Conservation (phyloP, 2,888 invertebrate genomes). For the Dryobotodes eremita region DNA sequence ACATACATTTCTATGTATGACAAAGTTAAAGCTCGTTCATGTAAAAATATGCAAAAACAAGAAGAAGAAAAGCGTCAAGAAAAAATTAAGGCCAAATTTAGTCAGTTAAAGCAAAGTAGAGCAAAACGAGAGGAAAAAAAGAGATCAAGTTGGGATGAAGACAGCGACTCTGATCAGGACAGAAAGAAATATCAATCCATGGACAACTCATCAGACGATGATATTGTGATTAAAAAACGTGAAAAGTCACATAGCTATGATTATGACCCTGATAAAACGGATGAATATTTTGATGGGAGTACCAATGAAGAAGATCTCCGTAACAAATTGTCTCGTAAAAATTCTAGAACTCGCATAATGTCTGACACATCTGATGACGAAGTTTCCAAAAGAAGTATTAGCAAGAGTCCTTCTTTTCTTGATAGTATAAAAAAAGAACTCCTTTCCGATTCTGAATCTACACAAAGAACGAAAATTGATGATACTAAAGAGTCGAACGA, state of each 20-base stretch:
- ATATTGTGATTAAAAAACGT: slow-evolving; percentile 84
- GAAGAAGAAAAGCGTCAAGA: slow-evolving; percentile 96
- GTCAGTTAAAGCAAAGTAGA: slow-evolving; percentile 96
- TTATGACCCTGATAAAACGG: slow-evolving; percentile 86
- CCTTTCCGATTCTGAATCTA: slow-evolving; percentile 86
- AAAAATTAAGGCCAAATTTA: slow-evolving; percentile 97
- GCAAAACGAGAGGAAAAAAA: slow-evolving; percentile 97
- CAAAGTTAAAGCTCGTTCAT: slow-evolving; percentile 98
- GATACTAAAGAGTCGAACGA: slow-evolving; percentile 74
- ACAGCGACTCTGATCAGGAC: slow-evolving; percentile 93
- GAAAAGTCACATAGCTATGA: slow-evolving; percentile 88
- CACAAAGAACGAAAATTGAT: slow-evolving; percentile 74
- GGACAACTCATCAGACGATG: slow-evolving; percentile 91
- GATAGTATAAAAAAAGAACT: slow-evolving; percentile 91
- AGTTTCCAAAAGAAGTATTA: slow-evolving; percentile 88
- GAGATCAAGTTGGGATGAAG: slow-evolving; percentile 97
- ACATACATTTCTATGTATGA: slow-evolving; percentile 99
- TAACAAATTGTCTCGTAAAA: slow-evolving; percentile 92
- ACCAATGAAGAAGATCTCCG: slow-evolving; percentile 88
- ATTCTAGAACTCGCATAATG: slow-evolving; percentile 93
- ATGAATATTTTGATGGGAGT: slow-evolving; percentile 87
- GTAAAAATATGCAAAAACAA: slow-evolving; percentile 98
- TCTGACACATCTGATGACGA: slow-evolving; percentile 95
- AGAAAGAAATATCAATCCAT: slow-evolving; percentile 85
- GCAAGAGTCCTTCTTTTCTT: slow-evolving; percentile 81